These are phyloP conservation scores for Andrena trimmerana DNA, from an alignment of 2,888 invertebrate species.

Conservation along the genomic window DNA sequence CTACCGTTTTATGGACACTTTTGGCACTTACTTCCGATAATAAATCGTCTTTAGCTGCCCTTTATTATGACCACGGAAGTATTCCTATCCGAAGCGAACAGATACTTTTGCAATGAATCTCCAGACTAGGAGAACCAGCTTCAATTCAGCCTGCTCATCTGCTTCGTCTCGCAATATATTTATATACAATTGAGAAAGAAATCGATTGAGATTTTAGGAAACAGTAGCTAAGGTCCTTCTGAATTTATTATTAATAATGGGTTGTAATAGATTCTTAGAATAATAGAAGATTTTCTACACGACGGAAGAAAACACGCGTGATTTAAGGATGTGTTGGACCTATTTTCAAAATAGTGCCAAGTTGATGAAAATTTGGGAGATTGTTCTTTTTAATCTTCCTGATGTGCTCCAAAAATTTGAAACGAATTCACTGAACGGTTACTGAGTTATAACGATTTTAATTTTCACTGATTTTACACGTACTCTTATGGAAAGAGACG, in stretches of 20 bases:
- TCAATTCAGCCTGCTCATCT: conserved; percentile 15
- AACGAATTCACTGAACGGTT: too few relatives aligned
- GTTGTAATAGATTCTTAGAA: too few relatives aligned
- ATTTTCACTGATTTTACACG: too few relatives aligned
- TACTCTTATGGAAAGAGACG: too few relatives aligned
- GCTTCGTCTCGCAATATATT: background rate
- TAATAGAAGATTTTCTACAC: too few relatives aligned
- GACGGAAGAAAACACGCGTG: too few relatives aligned
- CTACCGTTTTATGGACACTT: conserved; percentile 59
- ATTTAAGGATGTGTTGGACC: too few relatives aligned
- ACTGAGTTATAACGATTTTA: too few relatives aligned
- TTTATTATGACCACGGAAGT: conserved; percentile 24
- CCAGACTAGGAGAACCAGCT: conserved; percentile 29
- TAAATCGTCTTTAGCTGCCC: conserved; percentile 30
- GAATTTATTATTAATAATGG: background rate
- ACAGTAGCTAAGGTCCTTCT: background rate
- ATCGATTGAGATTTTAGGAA: background rate
- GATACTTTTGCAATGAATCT: background rate
- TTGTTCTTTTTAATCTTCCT: too few relatives aligned
- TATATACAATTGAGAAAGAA: background rate
- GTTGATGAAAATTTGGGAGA: too few relatives aligned
- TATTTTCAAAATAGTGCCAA: too few relatives aligned
- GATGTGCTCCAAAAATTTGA: too few relatives aligned
- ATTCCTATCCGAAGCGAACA: background rate
- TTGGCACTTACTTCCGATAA: conserved; percentile 61